phyloP scores from a whole-genome alignment of 30 jellyfish, hydroid and myxozoan species.

The Nemopilema nomurai region DNA sequence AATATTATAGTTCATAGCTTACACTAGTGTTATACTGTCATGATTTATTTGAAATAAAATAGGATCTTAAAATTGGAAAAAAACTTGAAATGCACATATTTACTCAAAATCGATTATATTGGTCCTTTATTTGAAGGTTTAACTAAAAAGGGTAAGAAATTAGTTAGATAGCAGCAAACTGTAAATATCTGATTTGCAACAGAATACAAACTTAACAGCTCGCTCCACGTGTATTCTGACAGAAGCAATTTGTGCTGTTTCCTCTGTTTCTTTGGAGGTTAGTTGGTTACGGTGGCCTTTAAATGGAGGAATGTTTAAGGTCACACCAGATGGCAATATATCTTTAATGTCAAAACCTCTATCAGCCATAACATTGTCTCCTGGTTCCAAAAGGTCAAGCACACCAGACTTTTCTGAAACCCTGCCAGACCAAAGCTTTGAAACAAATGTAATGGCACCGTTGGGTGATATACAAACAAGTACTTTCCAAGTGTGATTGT shows the following conservation, averaged over 20 bases:
- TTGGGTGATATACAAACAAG: slow-evolving; percentile 5
- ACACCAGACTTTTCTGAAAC: slow-evolving; percentile 35
- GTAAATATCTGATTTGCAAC: slow-evolving; percentile 20
- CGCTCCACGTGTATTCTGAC: slow-evolving; percentile 53
- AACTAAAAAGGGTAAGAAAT: slow-evolving; percentile 3
- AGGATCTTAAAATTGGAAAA: background rate
- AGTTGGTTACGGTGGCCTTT: background rate
- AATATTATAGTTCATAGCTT: background rate
- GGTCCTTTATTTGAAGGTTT: background rate
- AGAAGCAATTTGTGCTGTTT: slow-evolving; percentile 38
- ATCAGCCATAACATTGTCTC: slow-evolving; percentile 69
- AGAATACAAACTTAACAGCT: slow-evolving; percentile 29
- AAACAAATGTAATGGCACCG: slow-evolving; percentile 18
- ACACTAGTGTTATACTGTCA: background rate
- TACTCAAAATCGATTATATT: background rate
- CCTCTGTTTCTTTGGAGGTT: slow-evolving; percentile 18
- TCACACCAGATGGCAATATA: slow-evolving; percentile 15
- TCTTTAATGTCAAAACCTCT: slow-evolving; percentile 60
- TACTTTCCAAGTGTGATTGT: slow-evolving; percentile 15
- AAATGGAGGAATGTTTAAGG: slow-evolving; percentile 49
- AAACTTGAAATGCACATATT: background rate
- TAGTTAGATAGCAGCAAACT: slow-evolving; percentile 20
- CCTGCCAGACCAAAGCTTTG: slow-evolving; percentile 33
- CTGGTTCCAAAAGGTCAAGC: slow-evolving; percentile 22
- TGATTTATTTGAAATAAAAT: background rate